Conservation (phyloP, 2,113 vertebrate genomes). For the Nyctibius bracteatus region DNA sequence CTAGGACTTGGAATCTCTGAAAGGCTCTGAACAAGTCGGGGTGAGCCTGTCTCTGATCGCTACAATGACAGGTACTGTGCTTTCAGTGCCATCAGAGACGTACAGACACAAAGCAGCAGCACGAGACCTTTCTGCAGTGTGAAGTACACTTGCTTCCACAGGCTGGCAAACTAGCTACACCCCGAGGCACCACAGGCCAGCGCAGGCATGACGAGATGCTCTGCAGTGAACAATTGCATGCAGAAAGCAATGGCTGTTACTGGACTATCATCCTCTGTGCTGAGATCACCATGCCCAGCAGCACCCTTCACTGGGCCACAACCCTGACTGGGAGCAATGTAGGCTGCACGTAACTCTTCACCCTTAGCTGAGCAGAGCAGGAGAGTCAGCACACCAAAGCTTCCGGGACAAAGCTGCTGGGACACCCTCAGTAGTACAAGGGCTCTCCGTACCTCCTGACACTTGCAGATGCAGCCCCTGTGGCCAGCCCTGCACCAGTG, state of each 20-base stretch:
- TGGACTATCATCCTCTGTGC: background rate
- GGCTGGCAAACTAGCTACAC: background rate
- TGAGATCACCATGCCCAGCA: background rate
- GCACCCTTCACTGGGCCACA: background rate
- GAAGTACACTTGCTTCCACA: background rate
- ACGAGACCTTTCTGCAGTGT: background rate
- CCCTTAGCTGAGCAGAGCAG: background rate
- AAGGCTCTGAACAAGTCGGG: background rate
- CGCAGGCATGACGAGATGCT: background rate
- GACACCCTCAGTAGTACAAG: background rate
- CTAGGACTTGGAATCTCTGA: slow-evolving; percentile 6
- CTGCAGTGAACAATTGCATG: background rate
- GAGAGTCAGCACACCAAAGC: background rate
- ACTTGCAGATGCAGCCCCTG: background rate
- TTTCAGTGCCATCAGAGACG: background rate
- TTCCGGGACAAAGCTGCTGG: background rate
- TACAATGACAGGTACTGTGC: background rate
- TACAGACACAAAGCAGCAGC: slow-evolving; percentile 24
- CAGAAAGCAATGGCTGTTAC: background rate
- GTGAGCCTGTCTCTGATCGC: background rate
- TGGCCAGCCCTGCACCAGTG: background rate
- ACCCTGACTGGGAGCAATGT: background rate
- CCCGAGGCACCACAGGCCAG: background rate
- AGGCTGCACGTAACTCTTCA: background rate
- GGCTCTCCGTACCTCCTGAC: background rate